Conservation (phyloP, 2,797 vertebrate genomes). For the Onychomys arenicola region DNA sequence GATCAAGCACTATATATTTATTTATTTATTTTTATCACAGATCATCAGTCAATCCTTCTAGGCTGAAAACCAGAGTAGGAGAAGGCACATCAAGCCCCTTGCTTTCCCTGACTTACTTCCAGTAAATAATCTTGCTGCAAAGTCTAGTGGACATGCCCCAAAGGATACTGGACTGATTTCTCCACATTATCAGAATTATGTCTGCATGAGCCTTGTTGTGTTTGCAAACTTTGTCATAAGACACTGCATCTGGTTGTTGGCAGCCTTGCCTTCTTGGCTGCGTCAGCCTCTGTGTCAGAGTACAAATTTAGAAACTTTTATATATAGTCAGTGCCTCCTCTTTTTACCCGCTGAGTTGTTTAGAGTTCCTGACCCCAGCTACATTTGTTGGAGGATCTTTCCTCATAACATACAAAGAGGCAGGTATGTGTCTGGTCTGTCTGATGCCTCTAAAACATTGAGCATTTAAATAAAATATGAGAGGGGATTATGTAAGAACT, state of each 20-base stretch:
- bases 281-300: conserved; percentile 83
- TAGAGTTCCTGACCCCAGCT: conserved; percentile 72
- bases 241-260: conserved; percentile 67
- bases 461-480: conserved; percentile 68
- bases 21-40: neutral
- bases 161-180: conserved; percentile 39
- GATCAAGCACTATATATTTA: neutral
- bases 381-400: conserved; percentile 76
- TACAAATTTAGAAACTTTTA: conserved; percentile 89
- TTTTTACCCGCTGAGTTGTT: conserved; percentile 79
- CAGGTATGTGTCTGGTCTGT: conserved; percentile 77
- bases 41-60: neutral
- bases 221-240: conserved; percentile 69
- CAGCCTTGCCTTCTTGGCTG: conserved; percentile 58
- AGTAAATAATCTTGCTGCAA: conserved; percentile 30
- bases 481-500: conserved; percentile 24
- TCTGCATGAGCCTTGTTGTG: conserved; percentile 50
- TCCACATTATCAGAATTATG: conserved; percentile 13
- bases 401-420: conserved; percentile 76
- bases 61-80: neutral
- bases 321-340: conserved; percentile 86
- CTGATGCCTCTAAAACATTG: conserved; percentile 1
- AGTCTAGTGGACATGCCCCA: neutral
- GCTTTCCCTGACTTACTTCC: conserved; percentile 1
- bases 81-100: neutral